Evolutionary conservation across 2,797 vertebrate species (phyloP).

Genomic region (Sorex maritimensis): DNA sequence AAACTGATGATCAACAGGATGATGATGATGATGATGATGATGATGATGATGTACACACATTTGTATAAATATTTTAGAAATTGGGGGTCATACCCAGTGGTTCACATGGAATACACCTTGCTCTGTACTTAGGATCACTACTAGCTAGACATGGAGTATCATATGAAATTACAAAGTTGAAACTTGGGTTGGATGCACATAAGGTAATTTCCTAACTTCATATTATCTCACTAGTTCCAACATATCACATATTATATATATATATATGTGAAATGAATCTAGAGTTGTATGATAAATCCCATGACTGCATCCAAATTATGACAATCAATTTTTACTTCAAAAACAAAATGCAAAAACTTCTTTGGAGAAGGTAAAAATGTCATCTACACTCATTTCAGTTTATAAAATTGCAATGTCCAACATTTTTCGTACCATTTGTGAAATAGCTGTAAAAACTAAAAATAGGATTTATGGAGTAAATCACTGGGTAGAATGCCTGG

Average conservation of each 20-base stretch:
- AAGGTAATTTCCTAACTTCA: no score
- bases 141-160: no score
- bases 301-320: not conserved
- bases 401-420: constrained; percentile 65
- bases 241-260: not conserved
- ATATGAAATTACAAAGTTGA: no score
- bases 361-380: constrained; percentile 47
- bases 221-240: no score
- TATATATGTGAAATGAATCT: not conserved
- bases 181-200: no score
- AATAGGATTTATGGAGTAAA: constrained; percentile 75
- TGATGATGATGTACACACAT: not conserved
- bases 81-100: no score
- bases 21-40: no score
- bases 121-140: no score
- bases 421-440: constrained; percentile 61
- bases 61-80: not conserved
- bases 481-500: constrained; percentile 66
- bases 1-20: no score
- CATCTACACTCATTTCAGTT: constrained; percentile 35
- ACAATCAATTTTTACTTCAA: constrained; percentile 4
- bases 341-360: constrained; percentile 39
- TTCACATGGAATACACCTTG: no score
- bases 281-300: constrained; percentile 23
- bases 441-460: constrained; percentile 71